phyloP scores from a whole-genome alignment of 2,888 invertebrate species.

The Allacma fusca region DNA sequence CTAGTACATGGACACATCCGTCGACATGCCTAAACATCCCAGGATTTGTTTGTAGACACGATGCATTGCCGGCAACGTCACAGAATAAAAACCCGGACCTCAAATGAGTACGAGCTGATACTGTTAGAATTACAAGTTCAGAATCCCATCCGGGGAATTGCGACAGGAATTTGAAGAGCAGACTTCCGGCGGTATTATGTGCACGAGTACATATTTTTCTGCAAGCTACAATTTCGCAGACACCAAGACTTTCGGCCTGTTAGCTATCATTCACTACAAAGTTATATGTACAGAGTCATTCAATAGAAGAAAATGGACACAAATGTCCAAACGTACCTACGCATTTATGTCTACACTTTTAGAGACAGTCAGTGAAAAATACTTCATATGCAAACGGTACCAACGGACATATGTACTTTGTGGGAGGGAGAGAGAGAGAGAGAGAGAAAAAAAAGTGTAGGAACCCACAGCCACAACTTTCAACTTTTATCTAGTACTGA shows the following conservation, averaged over 20 bases:
- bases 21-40: too few species aligned
- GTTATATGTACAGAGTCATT: too few species aligned
- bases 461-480: neutral
- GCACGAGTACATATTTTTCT: neutral
- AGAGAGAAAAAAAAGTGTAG: neutral
- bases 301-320: too few species aligned
- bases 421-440: neutral
- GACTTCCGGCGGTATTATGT: conserved; percentile 24
- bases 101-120: neutral
- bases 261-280: too few species aligned
- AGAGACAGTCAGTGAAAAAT: too few species aligned
- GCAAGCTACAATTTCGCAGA: neutral
- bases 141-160: conserved; percentile 27
- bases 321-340: too few species aligned
- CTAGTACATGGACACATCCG: too few species aligned
- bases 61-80: neutral
- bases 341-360: too few species aligned
- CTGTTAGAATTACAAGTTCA: neutral
- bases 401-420: too few species aligned
- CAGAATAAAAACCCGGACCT: too few species aligned
- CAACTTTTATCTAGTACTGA: neutral
- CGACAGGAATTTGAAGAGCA: neutral
- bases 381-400: too few species aligned
- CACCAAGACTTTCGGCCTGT: neutral
- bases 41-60: neutral